These are phyloP conservation scores for Drosophila buzzatii DNA, from an alignment of 2,888 invertebrate genomes.

Conservation along the genomic window DNA sequence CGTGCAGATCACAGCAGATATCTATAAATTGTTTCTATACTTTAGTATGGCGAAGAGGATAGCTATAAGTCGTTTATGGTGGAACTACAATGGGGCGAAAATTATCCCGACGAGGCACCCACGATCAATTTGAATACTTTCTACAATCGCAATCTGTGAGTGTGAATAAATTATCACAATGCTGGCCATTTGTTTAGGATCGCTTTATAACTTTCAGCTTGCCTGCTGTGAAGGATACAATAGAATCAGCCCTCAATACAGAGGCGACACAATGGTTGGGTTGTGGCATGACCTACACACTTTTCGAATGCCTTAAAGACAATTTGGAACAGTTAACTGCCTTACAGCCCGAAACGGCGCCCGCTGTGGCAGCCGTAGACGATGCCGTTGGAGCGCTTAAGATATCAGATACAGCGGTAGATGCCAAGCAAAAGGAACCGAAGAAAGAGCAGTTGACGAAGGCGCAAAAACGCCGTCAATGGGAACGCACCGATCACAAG, in stretches of 20 bases:
- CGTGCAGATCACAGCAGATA: conserved; percentile 7
- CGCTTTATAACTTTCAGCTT: conserved; percentile 88
- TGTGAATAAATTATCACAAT: conserved; percentile 57
- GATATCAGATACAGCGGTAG: conserved; percentile 82
- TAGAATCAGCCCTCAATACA: conserved; percentile 87
- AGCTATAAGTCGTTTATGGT: conserved; percentile 92
- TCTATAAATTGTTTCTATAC: neutral
- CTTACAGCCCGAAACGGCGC: conserved; percentile 88
- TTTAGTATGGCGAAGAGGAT: conserved; percentile 93
- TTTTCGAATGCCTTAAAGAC: conserved; percentile 96
- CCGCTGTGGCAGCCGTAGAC: conserved; percentile 70
- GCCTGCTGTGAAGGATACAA: conserved; percentile 89
- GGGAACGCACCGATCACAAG: conserved; percentile 92
- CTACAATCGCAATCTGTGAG: conserved; percentile 97
- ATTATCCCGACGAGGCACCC: conserved; percentile 94
- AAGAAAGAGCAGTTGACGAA: conserved; percentile 95
- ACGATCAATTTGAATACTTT: conserved; percentile 94
- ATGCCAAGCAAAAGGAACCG: conserved; percentile 87
- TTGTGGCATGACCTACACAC: conserved; percentile 96
- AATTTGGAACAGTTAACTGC: conserved; percentile 89
- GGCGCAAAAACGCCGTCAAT: conserved; percentile 94
- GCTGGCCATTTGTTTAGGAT: conserved; percentile 17
- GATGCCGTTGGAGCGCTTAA: conserved; percentile 78
- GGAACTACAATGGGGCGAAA: conserved; percentile 94
- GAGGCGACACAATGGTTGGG: conserved; percentile 94